These are phyloP conservation scores for Argya squamiceps DNA, from an alignment of 2,797 vertebrate species.

Conservation along the genomic window DNA sequence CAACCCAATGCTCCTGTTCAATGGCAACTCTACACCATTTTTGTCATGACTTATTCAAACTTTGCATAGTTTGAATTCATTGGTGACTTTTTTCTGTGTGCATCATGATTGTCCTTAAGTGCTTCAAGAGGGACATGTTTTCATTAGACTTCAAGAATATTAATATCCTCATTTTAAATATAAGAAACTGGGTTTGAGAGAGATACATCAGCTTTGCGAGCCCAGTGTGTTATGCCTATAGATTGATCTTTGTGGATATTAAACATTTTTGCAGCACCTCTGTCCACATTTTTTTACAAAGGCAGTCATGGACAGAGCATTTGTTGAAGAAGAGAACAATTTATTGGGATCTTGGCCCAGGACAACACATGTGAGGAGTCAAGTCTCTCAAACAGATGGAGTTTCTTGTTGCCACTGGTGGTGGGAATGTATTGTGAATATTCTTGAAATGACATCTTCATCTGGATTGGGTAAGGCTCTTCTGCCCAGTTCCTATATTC, in stretches of 20 bases:
- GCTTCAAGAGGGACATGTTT: background rate
- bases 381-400: background rate
- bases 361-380: background rate
- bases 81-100: background rate
- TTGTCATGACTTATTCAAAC: background rate
- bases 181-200: background rate
- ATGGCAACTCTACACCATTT: background rate
- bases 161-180: background rate
- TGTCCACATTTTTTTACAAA: background rate
- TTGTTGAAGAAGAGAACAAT: background rate
- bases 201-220: background rate
- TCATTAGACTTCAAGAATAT: background rate
- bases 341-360: background rate
- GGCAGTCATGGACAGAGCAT: background rate
- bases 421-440: background rate
- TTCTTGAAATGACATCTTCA: background rate
- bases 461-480: background rate
- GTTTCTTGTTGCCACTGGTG: background rate
- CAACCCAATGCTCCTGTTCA: background rate
- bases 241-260: background rate
- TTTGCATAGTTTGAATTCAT: background rate
- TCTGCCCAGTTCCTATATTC: background rate
- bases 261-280: background rate
- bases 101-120: background rate
- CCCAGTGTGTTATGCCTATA: background rate